Evolutionary conservation across 2,888 invertebrate species (phyloP).

Genomic region (Heliconius cydno): DNA sequence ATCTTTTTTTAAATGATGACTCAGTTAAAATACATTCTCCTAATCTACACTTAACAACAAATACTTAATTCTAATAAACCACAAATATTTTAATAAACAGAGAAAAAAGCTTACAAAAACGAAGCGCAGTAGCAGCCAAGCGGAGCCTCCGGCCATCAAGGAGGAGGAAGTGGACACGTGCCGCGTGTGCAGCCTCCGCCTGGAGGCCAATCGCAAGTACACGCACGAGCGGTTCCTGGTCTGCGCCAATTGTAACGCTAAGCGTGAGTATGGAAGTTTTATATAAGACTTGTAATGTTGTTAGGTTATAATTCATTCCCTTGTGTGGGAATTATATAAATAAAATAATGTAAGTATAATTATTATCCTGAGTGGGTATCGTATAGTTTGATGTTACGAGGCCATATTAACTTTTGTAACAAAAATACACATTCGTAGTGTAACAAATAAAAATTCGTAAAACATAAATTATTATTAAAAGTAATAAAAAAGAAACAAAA

Average conservation of each 20-base stretch:
- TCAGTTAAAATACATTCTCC: too few species aligned
- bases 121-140: constrained; percentile 71
- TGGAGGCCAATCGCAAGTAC: constrained; percentile 83
- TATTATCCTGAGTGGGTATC: too few species aligned
- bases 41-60: too few species aligned
- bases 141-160: constrained; percentile 55
- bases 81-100: constrained; percentile 52
- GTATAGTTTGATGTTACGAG: too few species aligned
- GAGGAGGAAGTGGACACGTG: constrained; percentile 75
- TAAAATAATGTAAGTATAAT: too few species aligned
- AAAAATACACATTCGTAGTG: too few species aligned
- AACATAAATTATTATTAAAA: background rate
- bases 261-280: constrained; percentile 67
- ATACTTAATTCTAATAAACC: background rate
- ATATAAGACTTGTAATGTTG: background rate
- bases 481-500: background rate
- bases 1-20: too few species aligned
- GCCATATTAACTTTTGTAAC: too few species aligned
- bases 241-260: constrained; percentile 83
- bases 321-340: too few species aligned
- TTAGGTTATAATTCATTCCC: too few species aligned
- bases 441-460: too few species aligned
- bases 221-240: constrained; percentile 85
- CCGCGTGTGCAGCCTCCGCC: constrained; percentile 82
- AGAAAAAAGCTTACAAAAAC: constrained; percentile 74